Percentiles rank a stretch among this genome's conserved stretches.
Conservation (phyloP, 2,797 vertebrate genomes). For the Ficedula albicollis region DNA sequence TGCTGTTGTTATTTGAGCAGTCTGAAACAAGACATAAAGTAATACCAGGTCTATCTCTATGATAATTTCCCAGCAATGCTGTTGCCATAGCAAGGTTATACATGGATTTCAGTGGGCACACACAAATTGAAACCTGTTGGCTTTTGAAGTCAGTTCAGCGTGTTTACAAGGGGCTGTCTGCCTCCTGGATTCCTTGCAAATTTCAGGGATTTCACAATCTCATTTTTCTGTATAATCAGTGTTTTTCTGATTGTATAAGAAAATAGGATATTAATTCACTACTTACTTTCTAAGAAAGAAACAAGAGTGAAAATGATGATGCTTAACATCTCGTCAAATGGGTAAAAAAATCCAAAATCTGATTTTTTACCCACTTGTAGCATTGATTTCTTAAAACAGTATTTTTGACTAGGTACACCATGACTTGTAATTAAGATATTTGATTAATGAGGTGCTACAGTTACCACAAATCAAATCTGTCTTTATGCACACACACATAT, state of each 20-base stretch:
- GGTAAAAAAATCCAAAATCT: neutral
- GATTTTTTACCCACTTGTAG: neutral
- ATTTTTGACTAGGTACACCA: neutral
- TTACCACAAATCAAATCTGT: neutral
- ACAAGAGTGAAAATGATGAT: neutral
- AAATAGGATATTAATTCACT: neutral
- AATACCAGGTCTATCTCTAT: conserved; percentile 15
- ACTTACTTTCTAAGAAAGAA: neutral
- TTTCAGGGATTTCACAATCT: neutral
- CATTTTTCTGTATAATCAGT: neutral
- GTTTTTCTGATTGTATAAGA: neutral
- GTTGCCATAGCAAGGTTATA: conserved; percentile 32
- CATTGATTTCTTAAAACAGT: neutral
- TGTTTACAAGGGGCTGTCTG: neutral
- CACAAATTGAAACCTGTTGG: neutral
- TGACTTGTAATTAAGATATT: neutral
- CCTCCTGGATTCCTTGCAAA: neutral
- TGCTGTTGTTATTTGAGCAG: conserved; percentile 56
- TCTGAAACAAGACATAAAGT: conserved; percentile 46
- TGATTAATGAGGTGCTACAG: neutral
- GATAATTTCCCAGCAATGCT: conserved; percentile 1
- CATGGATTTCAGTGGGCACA: neutral
- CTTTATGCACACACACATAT: neutral
- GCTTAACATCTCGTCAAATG: neutral
- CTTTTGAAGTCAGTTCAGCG: neutral